phyloP scores from a whole-genome alignment of 2,113 vertebrate species.

The Todiramphus chloris region DNA sequence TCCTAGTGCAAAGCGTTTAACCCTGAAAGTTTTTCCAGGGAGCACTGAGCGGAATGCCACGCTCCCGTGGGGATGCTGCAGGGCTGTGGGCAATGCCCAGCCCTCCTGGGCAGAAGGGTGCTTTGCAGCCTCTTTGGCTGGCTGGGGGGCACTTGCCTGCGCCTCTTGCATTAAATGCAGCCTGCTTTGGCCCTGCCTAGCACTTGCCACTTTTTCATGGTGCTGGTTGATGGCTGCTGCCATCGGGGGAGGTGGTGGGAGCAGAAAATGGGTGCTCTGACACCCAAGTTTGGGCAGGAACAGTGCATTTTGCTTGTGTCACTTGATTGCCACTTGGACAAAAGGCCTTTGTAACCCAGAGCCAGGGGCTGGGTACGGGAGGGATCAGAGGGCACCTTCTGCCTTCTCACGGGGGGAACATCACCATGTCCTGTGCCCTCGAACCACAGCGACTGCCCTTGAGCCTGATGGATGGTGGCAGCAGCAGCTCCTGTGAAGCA shows the following conservation, averaged over 20 bases:
- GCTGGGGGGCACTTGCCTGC: fast-evolving
- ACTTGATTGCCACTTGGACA: too few species aligned
- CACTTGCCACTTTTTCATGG: fast-evolving
- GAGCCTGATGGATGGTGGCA: background rate
- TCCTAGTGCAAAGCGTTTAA: background rate
- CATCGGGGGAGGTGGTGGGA: background rate
- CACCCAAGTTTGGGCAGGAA: fast-evolving
- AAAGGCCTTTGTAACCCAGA: fast-evolving
- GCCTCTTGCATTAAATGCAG: background rate
- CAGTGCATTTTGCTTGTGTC: fast-evolving
- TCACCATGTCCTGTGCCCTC: background rate
- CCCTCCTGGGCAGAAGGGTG: background rate
- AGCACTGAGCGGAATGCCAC: fast-evolving
- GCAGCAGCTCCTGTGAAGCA: background rate
- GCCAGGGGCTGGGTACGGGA: fast-evolving
- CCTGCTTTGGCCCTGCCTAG: background rate
- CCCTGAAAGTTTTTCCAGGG: background rate
- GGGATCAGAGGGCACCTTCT: background rate
- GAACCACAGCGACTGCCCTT: background rate
- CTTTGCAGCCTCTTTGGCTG: background rate
- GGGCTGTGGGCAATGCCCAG: fast-evolving
- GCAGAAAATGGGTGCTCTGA: background rate
- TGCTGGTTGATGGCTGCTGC: background rate
- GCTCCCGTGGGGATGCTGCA: background rate
- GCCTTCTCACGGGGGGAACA: background rate